Evolutionary conservation across 2,797 vertebrate genomes (phyloP).

Genomic region (Darevskia nairensis): DNA sequence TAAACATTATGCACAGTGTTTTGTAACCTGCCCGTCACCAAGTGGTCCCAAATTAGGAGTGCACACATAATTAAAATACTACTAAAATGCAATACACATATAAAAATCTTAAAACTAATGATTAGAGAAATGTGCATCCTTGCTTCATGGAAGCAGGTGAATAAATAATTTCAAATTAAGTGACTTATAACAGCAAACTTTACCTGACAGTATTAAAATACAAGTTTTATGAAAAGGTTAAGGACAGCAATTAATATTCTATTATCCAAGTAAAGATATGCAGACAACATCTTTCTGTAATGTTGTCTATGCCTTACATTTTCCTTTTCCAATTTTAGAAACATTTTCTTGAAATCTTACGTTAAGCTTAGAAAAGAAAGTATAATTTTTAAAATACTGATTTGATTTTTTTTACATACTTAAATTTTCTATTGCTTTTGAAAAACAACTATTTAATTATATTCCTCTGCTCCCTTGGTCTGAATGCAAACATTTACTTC

Average conservation of each 20-base stretch:
- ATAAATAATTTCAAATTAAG: no score
- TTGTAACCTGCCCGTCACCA: no score
- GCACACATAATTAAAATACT: no score
- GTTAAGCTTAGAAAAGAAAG: background rate
- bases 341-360: background rate
- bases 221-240: no score
- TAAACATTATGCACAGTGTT: background rate
- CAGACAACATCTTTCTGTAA: background rate
- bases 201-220: no score
- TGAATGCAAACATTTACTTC: background rate
- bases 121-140: background rate
- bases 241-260: no score
- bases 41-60: no score
- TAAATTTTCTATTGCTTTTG: background rate
- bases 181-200: no score
- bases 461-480: background rate
- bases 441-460: background rate
- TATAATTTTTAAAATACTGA: background rate
- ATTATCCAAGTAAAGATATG: background rate
- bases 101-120: no score
- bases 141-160: background rate
- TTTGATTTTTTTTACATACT: background rate
- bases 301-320: background rate
- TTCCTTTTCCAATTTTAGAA: background rate
- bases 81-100: background rate